These are phyloP conservation scores for Cyclura pinguis DNA, from an alignment of 2,797 vertebrate species.

Conservation along the genomic window DNA sequence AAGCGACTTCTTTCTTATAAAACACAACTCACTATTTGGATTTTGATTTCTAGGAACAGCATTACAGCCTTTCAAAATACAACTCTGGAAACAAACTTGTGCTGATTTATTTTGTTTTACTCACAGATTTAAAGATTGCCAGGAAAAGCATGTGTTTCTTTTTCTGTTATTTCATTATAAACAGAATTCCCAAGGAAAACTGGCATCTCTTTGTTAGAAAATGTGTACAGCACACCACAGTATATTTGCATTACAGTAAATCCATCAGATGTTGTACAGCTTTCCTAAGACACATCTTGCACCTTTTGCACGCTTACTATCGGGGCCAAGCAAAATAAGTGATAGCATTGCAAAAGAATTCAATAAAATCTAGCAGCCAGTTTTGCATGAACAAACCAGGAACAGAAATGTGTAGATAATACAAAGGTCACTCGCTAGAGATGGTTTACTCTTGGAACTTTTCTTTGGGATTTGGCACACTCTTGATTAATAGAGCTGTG, in stretches of 20 bases:
- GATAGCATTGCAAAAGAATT: constrained; percentile 61
- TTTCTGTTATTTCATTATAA: constrained; percentile 64
- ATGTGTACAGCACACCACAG: constrained; percentile 53
- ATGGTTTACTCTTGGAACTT: constrained; percentile 41
- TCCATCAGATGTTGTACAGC: constrained; percentile 33
- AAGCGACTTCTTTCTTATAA: constrained; percentile 78
- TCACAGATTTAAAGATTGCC: constrained; percentile 71
- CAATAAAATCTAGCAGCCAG: constrained; percentile 45
- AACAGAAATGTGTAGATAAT: constrained; percentile 26
- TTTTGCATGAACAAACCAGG: constrained; percentile 3
- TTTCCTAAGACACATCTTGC: constrained; percentile 38
- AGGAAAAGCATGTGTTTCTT: constrained; percentile 70
- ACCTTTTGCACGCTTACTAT: constrained; percentile 47
- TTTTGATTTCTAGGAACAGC: constrained; percentile 78
- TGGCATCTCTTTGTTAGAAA: constrained; percentile 74
- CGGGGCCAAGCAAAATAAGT: constrained; percentile 48
- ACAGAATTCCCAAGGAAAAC: constrained; percentile 71
- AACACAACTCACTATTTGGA: constrained; percentile 78
- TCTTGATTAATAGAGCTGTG: not conserved
- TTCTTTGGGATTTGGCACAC: constrained; percentile 31
- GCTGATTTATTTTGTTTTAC: constrained; percentile 81
- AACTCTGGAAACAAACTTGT: constrained; percentile 80
- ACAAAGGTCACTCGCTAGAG: constrained; percentile 58
- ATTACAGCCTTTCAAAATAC: constrained; percentile 77
- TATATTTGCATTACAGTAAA: constrained; percentile 57